phyloP scores from a whole-genome alignment of 2,888 invertebrate species.

The Agrilus cyanescens region DNA sequence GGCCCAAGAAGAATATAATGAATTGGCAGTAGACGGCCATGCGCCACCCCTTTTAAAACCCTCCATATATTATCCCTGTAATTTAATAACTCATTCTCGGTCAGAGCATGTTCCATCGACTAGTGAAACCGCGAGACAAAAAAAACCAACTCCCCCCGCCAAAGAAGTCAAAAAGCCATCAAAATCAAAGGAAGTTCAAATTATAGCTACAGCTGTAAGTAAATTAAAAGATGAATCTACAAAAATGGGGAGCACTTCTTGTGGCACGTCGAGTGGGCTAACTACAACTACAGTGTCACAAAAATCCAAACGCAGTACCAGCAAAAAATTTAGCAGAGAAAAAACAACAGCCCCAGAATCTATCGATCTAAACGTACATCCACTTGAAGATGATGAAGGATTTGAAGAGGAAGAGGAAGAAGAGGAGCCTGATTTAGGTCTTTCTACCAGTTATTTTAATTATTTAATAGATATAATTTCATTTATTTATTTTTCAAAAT shows the following conservation, averaged over 20 bases:
- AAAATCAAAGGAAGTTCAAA: too few species aligned
- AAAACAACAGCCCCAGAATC: too few species aligned
- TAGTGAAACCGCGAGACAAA: constrained; percentile 3
- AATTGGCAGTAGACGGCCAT: constrained; percentile 8
- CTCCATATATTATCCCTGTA: constrained; percentile 14
- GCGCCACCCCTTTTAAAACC: constrained; percentile 16
- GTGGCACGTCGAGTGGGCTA: too few species aligned
- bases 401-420: constrained; percentile 3
- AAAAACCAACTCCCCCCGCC: background rate
- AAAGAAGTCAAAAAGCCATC: background rate
- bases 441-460: background rate
- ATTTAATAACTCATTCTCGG: constrained; percentile 1
- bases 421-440: constrained; percentile 1
- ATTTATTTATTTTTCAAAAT: too few species aligned
- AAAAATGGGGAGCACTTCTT: too few species aligned
- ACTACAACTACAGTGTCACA: too few species aligned
- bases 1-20: constrained; percentile 20
- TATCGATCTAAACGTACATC: background rate
- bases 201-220: too few species aligned
- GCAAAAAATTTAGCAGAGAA: too few species aligned
- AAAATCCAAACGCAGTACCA: too few species aligned
- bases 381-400: background rate
- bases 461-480: too few species aligned
- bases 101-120: constrained; percentile 7
- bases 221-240: too few species aligned